Base-by-base conservation (phyloP, 1,140 invertebrate genomes). In the Papilio aristodemus region DNA sequence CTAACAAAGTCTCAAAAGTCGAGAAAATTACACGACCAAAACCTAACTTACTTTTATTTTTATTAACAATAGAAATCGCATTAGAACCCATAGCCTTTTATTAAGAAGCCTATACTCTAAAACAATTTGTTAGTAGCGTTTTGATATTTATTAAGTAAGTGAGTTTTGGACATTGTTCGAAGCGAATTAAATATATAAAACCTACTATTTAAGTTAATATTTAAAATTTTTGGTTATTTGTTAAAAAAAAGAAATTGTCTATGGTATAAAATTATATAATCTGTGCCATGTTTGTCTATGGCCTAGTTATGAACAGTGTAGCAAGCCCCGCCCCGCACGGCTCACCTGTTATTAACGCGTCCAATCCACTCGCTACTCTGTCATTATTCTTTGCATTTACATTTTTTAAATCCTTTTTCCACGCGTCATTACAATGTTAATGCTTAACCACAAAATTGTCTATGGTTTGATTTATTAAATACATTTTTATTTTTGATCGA, bases 291-390 rank as follows among this genome's bases (percentile, higher is more conserved):
- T 50, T 50, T 50, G 46, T 54, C 46, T 54, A 22, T 54, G 46
- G 46, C 19, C 10, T 54, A 54, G 19, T 54, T 54, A 54, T 54
- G 46, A 54, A 54, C 22, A 54, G 19, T 54, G 19, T 54, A 54
- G 19, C 9, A 5, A 14, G 46, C 46, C 7, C 46, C 46, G 46
- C 46, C 46, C 19, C 9, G 2, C 22, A 25, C 9, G 17, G 17
- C 19, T 54, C 46, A 25, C 46, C 2, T 54, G 19, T 54, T 54
- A 54, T 54, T 54, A 25, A 25, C 46, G 9, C 10, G 46, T 54
- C 46, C 19, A 39, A 39, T 39, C 10, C 38, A 22, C 22, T 54
- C n/a, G 2, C 19, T 46, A 0, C n/a, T 9, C 2, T 25, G 17
- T 54, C 9, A 4, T 54, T 22, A n/a, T 25, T 13, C 46, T 9